These are phyloP conservation scores for Caiman crocodilus DNA, from an alignment of 2,797 vertebrate species.

Conservation along the genomic window DNA sequence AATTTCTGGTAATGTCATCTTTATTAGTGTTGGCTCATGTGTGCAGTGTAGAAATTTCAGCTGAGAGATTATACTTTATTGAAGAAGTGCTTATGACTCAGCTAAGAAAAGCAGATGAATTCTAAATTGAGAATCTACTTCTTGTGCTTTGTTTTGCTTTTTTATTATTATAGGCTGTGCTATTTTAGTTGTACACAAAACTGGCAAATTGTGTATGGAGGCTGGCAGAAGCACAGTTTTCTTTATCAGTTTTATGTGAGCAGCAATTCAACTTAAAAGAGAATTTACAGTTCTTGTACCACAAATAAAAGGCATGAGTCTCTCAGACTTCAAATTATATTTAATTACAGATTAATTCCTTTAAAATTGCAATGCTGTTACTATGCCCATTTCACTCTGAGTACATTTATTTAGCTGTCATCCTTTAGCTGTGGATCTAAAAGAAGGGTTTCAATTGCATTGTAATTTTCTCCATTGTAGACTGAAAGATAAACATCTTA, in stretches of 20 bases:
- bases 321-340: constrained; percentile 49
- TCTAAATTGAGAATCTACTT: constrained; percentile 32
- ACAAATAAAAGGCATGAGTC: constrained; percentile 42
- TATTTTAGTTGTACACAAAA: constrained; percentile 34
- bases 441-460: constrained; percentile 37
- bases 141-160: neutral
- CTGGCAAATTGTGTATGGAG: constrained; percentile 7
- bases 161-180: neutral
- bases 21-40: constrained; percentile 50
- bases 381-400: neutral
- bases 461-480: neutral
- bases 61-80: constrained; percentile 26
- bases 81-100: constrained; percentile 51
- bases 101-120: constrained; percentile 21
- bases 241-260: constrained; percentile 19
- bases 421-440: neutral
- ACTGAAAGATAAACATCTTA: neutral
- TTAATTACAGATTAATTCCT: constrained; percentile 54
- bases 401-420: constrained; percentile 1
- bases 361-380: constrained; percentile 15
- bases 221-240: constrained; percentile 2
- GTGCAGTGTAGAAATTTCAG: constrained; percentile 2
- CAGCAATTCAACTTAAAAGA: constrained; percentile 49
- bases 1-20: constrained; percentile 54
- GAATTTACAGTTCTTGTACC: constrained; percentile 43